Evolutionary conservation across 2,888 invertebrate genomes (phyloP).

Genomic region (Unio delphinus): DNA sequence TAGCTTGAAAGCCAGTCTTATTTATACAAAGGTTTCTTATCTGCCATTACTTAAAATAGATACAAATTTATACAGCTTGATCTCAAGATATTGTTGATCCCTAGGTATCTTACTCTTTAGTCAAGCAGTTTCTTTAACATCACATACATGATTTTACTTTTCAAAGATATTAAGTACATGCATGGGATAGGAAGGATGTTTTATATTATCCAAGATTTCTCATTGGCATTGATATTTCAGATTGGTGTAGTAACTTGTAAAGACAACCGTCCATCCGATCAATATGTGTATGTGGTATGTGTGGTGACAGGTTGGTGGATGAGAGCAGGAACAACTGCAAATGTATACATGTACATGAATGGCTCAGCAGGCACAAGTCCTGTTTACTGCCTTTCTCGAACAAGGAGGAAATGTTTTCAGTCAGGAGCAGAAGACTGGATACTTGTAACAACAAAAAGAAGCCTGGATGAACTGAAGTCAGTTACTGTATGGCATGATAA

Average conservation of each 20-base stretch:
- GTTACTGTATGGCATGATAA: conserved; percentile 54
- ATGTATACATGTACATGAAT: conserved; percentile 41
- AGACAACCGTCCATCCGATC: conserved; percentile 35
- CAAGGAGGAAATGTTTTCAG: conserved; percentile 21
- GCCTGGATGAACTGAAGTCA: conserved; percentile 40
- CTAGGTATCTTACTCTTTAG: too few species aligned
- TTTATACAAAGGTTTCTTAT: too few species aligned
- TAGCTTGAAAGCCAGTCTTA: too few species aligned
- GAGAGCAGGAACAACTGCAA: conserved; percentile 52
- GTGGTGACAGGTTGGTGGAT: conserved; percentile 52
- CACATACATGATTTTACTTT: too few species aligned
- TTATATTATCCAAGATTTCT: too few species aligned
- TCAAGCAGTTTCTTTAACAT: too few species aligned
- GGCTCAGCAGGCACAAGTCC: conserved; percentile 20
- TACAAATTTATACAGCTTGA: too few species aligned
- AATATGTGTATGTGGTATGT: conserved; percentile 48
- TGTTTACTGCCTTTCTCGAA: conserved; percentile 10
- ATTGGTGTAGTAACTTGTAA: conserved; percentile 33
- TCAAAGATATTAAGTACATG: too few species aligned
- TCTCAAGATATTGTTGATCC: too few species aligned
- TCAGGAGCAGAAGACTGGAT: conserved; percentile 56
- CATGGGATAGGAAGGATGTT: too few species aligned
- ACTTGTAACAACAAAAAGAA: conserved; percentile 38
- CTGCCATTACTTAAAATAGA: too few species aligned
- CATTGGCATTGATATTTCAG: conserved; percentile 16